Percentiles rank a stretch among this genome's conserved stretches.
These are phyloP conservation scores for Vulpes lagopus DNA, from an alignment of 2,113 vertebrate genomes.

Conservation along the genomic window DNA sequence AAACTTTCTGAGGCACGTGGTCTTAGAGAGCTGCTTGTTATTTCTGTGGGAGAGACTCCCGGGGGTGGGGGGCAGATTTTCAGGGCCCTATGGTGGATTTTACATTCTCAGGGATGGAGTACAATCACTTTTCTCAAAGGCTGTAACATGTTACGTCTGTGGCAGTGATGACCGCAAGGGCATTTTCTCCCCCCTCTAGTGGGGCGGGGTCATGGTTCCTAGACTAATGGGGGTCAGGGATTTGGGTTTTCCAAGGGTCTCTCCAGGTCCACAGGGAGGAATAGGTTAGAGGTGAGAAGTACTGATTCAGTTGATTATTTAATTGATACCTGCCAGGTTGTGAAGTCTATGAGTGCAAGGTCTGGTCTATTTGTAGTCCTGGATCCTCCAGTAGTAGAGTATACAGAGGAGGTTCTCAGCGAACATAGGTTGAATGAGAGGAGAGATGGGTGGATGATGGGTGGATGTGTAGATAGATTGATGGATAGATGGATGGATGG, in stretches of 20 bases:
- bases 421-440: neutral
- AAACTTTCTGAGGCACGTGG: accelerated
- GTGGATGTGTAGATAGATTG: neutral
- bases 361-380: neutral
- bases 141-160: neutral
- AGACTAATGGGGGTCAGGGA: neutral
- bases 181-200: neutral
- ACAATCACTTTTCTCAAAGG: neutral
- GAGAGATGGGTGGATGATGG: neutral
- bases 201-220: neutral
- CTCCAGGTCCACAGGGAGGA: neutral
- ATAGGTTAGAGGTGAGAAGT: accelerated
- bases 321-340: neutral
- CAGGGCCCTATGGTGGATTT: neutral
- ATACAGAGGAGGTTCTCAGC: neutral
- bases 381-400: neutral
- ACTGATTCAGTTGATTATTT: neutral
- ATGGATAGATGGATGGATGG: no score
- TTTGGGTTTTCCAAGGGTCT: neutral
- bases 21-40: neutral
- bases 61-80: neutral
- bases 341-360: neutral
- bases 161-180: neutral
- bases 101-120: neutral
- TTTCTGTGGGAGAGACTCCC: neutral